Conservation (phyloP, 2,113 vertebrate species). For the Sisor rabdophorus region DNA sequence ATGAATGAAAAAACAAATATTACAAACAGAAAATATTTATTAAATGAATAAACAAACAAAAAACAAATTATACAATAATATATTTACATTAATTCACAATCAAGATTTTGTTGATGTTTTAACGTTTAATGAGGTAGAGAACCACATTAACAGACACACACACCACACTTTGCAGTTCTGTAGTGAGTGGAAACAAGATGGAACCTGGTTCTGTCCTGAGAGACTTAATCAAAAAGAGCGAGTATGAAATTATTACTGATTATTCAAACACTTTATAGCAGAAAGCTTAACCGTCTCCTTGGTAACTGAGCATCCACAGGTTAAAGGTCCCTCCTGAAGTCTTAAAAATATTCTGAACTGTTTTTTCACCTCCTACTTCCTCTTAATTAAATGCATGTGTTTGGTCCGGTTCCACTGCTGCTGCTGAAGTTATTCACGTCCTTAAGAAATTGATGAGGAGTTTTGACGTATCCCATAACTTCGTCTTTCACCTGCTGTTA, state of each 20-base stretch:
- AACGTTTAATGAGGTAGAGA: slow-evolving; percentile 41
- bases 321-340: not conserved
- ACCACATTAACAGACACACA: not conserved
- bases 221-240: not conserved
- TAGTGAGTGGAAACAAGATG: not conserved
- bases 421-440: too few relatives aligned
- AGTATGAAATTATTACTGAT: not conserved
- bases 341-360: not conserved
- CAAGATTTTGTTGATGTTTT: slow-evolving; percentile 8
- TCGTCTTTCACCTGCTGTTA: not conserved
- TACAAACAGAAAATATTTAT: too few relatives aligned
- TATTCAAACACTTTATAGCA: not conserved
- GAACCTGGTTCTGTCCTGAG: not conserved
- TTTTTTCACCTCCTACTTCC: not conserved
- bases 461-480: too few relatives aligned
- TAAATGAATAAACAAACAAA: not conserved
- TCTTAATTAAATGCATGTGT: not conserved
- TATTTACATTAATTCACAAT: slow-evolving; percentile 45
- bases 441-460: too few relatives aligned
- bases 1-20: too few relatives aligned
- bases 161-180: not conserved
- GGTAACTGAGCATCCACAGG: not conserved
- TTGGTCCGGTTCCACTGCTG: not conserved
- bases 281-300: not conserved
- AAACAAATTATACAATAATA: not conserved